Evolutionary conservation across 2,113 vertebrate species (phyloP), one percentile per base, ranked within the genome.

Genomic region (Craseonycteris thonglongyai): DNA sequence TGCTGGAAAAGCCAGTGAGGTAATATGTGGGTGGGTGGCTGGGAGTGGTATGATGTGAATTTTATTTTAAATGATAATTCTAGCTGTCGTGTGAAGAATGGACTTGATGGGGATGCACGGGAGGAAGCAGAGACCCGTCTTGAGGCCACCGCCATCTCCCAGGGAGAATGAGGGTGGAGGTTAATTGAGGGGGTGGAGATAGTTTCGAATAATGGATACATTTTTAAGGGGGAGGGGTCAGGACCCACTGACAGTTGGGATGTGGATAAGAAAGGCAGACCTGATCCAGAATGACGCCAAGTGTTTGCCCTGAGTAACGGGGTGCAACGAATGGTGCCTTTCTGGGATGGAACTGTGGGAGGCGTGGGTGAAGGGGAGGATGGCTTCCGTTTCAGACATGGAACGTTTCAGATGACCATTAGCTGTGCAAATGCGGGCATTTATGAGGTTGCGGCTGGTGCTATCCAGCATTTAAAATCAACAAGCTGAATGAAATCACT

Each of bases 401-500:
- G 38, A 72, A 51, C 1, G 4, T 76, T 83, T 59, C 80, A 90
- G 42, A 84, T 56, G 49, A 49, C 63, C 49, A 79, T 80, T 85
- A 89, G 65, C 45, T 35, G 80, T 72, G 69, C 65, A 90, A 84
- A 59, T 49, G 24, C 58, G 91, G 28, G 42, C 63, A 76, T 56
- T 87, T 83, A 63, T 7, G 28, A 91, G 33, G 18, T 10, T 45
- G 78, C 58, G 33, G 13, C 12, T 40, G 54, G 49, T 71, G 35
- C 49, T 59, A 7, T 7, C 8, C 19, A 71, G 33, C 59, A 54
- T 95, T 93, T 97, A 88, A 90, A 94, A 45, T 33, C 74, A 45
- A 0, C 2, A 8, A 14, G 0, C 35, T 69, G 75, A 12, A 74
- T 22, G 58, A 83, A 76, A 72, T 76, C 21, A 1, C 14, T 5